Evolutionary conservation across 2,888 invertebrate species (phyloP), one percentile per base, ranked within the genome.

Genomic region (Drosophila trichaetosa): DNA sequence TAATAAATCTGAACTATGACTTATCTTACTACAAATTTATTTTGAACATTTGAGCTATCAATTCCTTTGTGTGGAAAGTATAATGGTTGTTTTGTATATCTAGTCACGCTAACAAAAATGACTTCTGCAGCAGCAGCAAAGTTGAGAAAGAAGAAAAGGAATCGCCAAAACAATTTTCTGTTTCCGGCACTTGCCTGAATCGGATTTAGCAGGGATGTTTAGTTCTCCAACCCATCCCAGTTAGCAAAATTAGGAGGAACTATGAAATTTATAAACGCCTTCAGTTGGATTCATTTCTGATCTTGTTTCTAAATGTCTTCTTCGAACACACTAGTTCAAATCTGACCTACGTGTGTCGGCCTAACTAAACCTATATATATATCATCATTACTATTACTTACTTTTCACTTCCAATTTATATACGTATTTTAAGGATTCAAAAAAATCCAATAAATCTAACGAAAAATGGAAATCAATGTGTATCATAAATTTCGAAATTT

Each of bases 391-490:
- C 13, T 13, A 21, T 4, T 1, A 46, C 7, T 46, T 21, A 40
- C 1, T 46, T 4, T 13, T 46, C 13, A 7, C 21, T 24, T 2
- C 1, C 24, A 16, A 24, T 24, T 16, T 2, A 13, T 24, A 4
- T 4, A 46, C 4, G 1, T 24, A 24, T 4, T 36, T 11, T 11
- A 1, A 11, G n/a, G 4, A 2, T 0, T 16, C 4, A 0, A 24
- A 24, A 24, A 16, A 4, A 4, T 8, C 16, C 8, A 46, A 16
- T 46, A 24, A 46, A 46, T 46, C 8, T 8, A 24, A 16, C 16
- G 24, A 16, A 4, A 33, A 33, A 33, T 33, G 33, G 33, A 11
- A 11, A 49, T 27, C 3, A 27, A 27, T 18, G 5, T 31, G 1
- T 11, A 10, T 18, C 1, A 49, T 2, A 18, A 29, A 29, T 8